Conservation (phyloP, 2,797 vertebrate genomes). For the Oryzias sinensis region DNA sequence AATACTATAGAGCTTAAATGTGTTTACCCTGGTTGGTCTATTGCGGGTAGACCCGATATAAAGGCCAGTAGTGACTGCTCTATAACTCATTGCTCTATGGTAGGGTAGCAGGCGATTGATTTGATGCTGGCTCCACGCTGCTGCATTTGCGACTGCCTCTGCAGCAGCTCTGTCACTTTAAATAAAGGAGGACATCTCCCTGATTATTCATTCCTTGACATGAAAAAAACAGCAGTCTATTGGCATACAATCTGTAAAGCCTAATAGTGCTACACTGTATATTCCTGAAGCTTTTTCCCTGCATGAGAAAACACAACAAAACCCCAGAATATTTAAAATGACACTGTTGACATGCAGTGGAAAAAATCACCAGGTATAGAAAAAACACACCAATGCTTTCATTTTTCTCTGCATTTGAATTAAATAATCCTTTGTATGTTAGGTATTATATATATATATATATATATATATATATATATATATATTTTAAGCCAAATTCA, state of each 20-base stretch:
- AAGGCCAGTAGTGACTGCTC: conserved; percentile 23
- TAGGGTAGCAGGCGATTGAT: conserved; percentile 39
- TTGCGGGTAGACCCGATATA: conserved; percentile 8
- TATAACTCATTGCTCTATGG: conserved; percentile 29
- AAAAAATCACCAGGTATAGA: too few species aligned
- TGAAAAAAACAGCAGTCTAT: conserved; percentile 26
- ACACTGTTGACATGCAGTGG: neutral
- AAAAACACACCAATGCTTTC: too few species aligned
- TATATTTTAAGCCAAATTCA: too few species aligned
- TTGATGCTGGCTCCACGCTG: conserved; percentile 33
- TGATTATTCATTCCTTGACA: conserved; percentile 15
- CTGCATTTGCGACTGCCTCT: conserved; percentile 19
- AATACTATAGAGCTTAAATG: neutral
- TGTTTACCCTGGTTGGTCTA: neutral
- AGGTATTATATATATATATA: too few species aligned
- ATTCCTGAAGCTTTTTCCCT: conserved; percentile 25
- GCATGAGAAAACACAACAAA: neutral
- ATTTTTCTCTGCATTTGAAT: too few species aligned
- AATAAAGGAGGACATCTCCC: conserved; percentile 44
- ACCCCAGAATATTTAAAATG: neutral
- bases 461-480: too few species aligned
- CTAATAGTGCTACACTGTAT: conserved; percentile 28
- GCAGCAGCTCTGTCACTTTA: conserved; percentile 56
- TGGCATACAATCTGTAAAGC: conserved; percentile 30
- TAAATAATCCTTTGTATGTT: too few species aligned